A percentile compares a stretch with the other conserved stretches of the same genome.
These are phyloP conservation scores for Neelides folsomi DNA, from an alignment of 2,888 invertebrate species.

Conservation along the genomic window DNA sequence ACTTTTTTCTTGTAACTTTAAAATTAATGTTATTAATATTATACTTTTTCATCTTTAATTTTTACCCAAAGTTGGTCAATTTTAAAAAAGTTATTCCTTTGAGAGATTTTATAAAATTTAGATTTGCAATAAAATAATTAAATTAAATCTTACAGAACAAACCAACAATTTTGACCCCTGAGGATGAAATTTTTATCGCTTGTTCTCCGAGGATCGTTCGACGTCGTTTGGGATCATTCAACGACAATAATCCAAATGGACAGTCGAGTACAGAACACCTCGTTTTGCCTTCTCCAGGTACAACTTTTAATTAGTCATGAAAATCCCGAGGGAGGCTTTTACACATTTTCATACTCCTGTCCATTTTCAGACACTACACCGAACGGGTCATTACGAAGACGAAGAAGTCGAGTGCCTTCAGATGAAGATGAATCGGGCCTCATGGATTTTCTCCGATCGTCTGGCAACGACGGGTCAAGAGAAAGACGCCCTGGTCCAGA, in stretches of 20 bases:
- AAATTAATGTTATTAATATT: no score
- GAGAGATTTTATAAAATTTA: no score
- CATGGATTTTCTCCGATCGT: conserved; percentile 72
- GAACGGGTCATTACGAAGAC: conserved; percentile 68
- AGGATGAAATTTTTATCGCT: conserved; percentile 49
- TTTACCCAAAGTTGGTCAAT: no score
- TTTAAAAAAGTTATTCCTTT: no score
- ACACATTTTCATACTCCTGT: no score
- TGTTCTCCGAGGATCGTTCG: conserved; percentile 55
- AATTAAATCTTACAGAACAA: conserved; percentile 26
- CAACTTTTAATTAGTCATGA: background rate
- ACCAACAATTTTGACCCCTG: conserved; percentile 44
- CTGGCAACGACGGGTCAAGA: conserved; percentile 50
- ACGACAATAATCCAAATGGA: conserved; percentile 36
- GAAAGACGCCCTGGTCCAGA: conserved; percentile 59
- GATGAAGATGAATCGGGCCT: conserved; percentile 71
- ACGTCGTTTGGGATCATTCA: conserved; percentile 53
- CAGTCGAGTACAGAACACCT: conserved; percentile 28
- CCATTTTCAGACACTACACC: conserved; percentile 62
- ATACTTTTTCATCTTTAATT: no score
- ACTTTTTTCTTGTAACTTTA: no score
- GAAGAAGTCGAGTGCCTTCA: conserved; percentile 64
- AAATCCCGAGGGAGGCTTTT: no score
- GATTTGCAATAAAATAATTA: no score
- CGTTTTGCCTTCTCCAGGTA: conserved; percentile 34